phyloP scores from a whole-genome alignment of 2,113 vertebrate genomes.

The Leptosomus discolor region DNA sequence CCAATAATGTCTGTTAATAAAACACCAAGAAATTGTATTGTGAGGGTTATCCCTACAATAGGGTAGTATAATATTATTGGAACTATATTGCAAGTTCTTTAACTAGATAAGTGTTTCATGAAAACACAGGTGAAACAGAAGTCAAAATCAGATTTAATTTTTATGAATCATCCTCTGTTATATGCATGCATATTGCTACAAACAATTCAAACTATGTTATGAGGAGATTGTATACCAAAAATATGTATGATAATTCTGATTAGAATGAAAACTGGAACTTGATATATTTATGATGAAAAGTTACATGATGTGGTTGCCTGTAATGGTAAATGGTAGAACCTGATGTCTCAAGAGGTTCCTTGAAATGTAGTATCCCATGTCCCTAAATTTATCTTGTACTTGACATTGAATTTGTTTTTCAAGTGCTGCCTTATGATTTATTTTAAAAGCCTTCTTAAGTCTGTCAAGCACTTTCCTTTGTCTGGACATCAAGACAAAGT shows the following conservation, averaged over 20 bases:
- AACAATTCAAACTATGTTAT: neutral
- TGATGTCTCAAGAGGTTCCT: neutral
- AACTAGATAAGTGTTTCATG: neutral
- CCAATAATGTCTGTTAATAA: too few species aligned
- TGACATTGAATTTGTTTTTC: neutral
- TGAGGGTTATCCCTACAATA: rapidly evolving
- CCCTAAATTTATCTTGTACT: neutral
- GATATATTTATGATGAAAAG: neutral
- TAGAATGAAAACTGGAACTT: neutral
- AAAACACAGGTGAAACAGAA: neutral
- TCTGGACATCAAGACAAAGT: neutral
- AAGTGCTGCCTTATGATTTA: neutral
- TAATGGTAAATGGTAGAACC: neutral
- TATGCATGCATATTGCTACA: neutral
- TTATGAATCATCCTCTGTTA: neutral
- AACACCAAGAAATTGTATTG: too few species aligned
- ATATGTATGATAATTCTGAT: neutral
- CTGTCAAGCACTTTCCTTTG: neutral
- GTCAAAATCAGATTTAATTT: neutral
- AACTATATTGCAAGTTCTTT: neutral
- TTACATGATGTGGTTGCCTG: neutral
- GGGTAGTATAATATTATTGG: neutral
- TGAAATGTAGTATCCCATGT: neutral
- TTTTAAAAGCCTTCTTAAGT: neutral
- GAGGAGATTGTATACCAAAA: neutral